A percentile compares a stretch with the other conserved stretches of the same genome.
Conservation (phyloP, 2,797 vertebrate genomes). For the Anas acuta region DNA sequence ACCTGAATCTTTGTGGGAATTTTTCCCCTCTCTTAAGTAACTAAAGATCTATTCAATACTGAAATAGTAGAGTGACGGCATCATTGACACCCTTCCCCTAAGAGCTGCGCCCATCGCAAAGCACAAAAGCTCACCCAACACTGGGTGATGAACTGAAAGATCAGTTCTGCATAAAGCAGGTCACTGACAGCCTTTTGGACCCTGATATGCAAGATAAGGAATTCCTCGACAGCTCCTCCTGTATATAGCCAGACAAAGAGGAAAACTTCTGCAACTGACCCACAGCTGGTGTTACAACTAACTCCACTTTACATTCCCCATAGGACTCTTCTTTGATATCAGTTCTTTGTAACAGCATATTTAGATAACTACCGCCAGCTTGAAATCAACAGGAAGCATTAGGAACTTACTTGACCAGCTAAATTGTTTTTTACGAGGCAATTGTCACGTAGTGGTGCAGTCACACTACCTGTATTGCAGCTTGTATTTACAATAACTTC, state of each 20-base stretch:
- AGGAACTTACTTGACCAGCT: neutral
- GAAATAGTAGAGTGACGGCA: neutral
- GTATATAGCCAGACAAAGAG: neutral
- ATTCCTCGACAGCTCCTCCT: neutral
- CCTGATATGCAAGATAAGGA: neutral
- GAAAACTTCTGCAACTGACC: neutral
- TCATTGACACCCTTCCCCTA: neutral
- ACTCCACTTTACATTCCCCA: neutral
- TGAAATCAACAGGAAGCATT: neutral
- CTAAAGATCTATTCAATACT: neutral
- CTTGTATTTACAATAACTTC: neutral
- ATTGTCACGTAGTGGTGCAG: rapidly evolving
- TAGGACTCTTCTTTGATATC: neutral
- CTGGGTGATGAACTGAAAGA: neutral
- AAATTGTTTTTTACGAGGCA: neutral
- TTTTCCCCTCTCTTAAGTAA: neutral
- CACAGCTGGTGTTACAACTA: neutral
- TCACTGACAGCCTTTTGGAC: neutral
- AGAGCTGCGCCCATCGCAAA: neutral
- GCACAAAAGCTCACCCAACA: neutral
- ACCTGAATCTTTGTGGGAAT: neutral
- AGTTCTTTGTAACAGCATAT: neutral
- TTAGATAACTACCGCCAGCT: neutral
- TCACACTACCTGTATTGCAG: neutral
- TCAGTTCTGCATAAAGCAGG: neutral